Percentiles rank a stretch among this genome's conserved stretches.
Conservation (phyloP, 2,797 vertebrate genomes). For the Bucorvus abyssinicus region DNA sequence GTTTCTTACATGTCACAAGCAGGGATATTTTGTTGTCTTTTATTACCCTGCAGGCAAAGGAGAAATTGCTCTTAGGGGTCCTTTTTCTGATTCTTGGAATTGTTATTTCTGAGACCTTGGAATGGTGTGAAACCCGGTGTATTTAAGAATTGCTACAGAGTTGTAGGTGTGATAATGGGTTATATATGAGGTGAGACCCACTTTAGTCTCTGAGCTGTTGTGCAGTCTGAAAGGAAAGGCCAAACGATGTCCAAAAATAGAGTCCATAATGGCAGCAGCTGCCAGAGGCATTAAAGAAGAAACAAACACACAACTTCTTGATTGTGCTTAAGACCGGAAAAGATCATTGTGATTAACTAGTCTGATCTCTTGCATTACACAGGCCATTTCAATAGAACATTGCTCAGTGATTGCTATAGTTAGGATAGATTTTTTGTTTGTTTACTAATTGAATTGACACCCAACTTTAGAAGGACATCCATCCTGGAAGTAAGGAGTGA, state of each 20-base stretch:
- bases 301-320: background rate
- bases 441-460: background rate
- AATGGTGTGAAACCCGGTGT: background rate
- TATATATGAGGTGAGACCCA: background rate
- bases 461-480: background rate
- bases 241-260: background rate
- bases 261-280: background rate
- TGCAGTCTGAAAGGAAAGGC: background rate
- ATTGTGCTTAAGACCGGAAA: constrained; percentile 44
- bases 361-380: background rate
- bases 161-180: background rate
- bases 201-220: background rate
- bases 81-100: background rate
- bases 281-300: background rate
- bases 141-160: background rate
- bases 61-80: background rate
- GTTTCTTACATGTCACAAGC: background rate
- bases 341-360: background rate
- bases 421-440: background rate
- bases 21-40: background rate
- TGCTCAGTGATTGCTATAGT: background rate
- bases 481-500: background rate
- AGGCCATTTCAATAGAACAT: background rate
- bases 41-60: background rate
- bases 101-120: background rate